Percentiles rank a stretch among this genome's conserved stretches.
phyloP scores from a whole-genome alignment of 2,888 invertebrate genomes.

The Panopea generosa region DNA sequence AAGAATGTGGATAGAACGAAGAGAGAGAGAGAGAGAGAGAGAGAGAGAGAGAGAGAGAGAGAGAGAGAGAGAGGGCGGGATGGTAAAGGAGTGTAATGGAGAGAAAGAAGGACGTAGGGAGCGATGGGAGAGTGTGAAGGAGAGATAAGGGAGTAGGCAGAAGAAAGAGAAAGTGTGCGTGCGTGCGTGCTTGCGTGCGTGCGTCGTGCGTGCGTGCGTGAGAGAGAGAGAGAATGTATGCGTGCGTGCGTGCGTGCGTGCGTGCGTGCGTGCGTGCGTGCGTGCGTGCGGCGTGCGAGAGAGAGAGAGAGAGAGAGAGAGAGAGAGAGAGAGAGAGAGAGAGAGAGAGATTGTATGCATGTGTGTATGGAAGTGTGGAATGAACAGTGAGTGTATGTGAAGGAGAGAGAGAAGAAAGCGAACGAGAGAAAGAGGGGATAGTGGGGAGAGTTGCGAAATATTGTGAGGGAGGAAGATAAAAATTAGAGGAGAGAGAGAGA shows the following conservation, averaged over 20 bases:
- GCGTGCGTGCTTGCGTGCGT: too few species aligned
- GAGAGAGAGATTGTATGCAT: too few species aligned
- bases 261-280: background rate
- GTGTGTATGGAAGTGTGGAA: background rate
- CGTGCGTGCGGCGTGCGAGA: background rate
- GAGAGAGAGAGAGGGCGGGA: background rate
- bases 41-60: background rate
- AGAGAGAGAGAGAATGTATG: too few species aligned
- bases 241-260: background rate
- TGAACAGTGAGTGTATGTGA: background rate
- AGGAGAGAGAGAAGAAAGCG: background rate
- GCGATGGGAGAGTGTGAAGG: background rate
- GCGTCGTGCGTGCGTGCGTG: too few species aligned
- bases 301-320: slow-evolving; percentile 11
- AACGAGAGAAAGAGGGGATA: background rate
- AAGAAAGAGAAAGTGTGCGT: too few species aligned
- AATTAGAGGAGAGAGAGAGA: background rate
- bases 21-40: background rate
- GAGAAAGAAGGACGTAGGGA: background rate
- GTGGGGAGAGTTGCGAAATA: background rate
- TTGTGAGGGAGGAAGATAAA: background rate
- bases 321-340: slow-evolving; percentile 23
- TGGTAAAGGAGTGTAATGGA: background rate
- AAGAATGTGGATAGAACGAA: background rate
- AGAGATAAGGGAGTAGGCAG: background rate